Percentiles rank a stretch among this genome's conserved stretches.
These are phyloP conservation scores for Leptodactylus fuscus DNA, from an alignment of 2,113 vertebrate genomes.

Conservation along the genomic window DNA sequence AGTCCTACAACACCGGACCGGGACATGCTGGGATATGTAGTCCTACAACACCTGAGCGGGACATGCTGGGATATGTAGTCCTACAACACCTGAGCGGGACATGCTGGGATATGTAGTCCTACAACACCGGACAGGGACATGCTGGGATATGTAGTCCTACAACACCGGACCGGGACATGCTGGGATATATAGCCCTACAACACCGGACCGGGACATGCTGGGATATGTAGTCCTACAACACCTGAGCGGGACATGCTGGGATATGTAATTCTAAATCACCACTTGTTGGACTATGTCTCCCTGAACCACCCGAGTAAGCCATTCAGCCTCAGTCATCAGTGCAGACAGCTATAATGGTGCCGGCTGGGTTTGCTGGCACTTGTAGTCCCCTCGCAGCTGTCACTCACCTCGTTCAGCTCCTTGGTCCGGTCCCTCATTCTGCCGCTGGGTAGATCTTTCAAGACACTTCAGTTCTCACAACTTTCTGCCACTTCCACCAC, in stretches of 20 bases:
- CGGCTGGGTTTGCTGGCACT: not conserved
- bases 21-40: not conserved
- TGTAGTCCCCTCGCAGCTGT: not conserved
- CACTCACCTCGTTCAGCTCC: slow-evolving; percentile 43
- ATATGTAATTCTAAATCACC: not conserved
- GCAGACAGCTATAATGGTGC: no score
- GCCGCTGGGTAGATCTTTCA: not conserved
- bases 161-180: no score
- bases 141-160: not conserved
- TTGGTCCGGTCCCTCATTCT: slow-evolving; percentile 52
- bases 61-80: not conserved
- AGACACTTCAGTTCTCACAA: not conserved
- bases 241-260: not conserved
- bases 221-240: not conserved
- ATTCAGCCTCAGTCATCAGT: no score
- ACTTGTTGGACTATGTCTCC: no score
- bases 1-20: not conserved
- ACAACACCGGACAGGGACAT: not conserved
- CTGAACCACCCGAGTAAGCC: no score
- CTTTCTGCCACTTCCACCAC: not conserved
- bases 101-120: not conserved
- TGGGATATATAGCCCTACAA: not conserved
- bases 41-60: not conserved
- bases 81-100: not conserved
- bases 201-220: not conserved